Percentiles rank a stretch among this genome's conserved stretches.
phyloP scores from a whole-genome alignment of 2,888 invertebrate species.

The Sinelater perroti region DNA sequence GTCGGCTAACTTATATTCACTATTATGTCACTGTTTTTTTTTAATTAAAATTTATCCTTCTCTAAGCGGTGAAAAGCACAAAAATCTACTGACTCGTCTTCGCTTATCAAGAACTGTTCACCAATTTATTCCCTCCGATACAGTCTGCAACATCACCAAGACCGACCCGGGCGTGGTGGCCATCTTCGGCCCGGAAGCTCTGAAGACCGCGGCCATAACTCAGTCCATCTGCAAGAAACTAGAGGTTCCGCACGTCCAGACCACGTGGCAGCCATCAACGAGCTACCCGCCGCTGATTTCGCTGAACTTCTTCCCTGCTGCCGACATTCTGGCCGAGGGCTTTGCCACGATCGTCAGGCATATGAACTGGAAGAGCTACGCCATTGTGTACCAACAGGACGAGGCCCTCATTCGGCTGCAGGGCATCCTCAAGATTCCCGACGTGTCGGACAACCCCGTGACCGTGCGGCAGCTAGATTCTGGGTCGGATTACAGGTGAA shows the following conservation, averaged over 20 bases:
- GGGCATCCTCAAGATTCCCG: slow-evolving; percentile 77
- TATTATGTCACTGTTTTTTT: background rate
- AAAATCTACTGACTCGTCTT: no score
- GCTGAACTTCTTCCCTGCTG: slow-evolving; percentile 78
- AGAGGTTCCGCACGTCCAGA: slow-evolving; percentile 87
- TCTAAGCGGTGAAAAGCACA: no score
- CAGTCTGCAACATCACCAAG: slow-evolving; percentile 40
- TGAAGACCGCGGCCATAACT: slow-evolving; percentile 73
- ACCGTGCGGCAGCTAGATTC: slow-evolving; percentile 69
- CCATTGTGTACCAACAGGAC: slow-evolving; percentile 80
- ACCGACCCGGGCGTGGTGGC: slow-evolving; percentile 71
- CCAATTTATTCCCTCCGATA: slow-evolving; percentile 25
- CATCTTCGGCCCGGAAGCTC: slow-evolving; percentile 82
- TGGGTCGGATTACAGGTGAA: slow-evolving; percentile 47
- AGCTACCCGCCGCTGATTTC: slow-evolving; percentile 38
- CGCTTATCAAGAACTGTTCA: no score
- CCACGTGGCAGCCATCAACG: slow-evolving; percentile 70
- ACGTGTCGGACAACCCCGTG: slow-evolving; percentile 68
- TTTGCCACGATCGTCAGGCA: slow-evolving; percentile 72
- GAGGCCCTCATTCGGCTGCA: slow-evolving; percentile 80
- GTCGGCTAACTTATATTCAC: background rate
- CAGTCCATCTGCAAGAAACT: slow-evolving; percentile 84
- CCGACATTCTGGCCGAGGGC: slow-evolving; percentile 71
- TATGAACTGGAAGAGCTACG: slow-evolving; percentile 80
- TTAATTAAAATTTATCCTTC: no score